Percentiles rank a stretch among this genome's conserved stretches.
Evolutionary conservation across 2,888 invertebrate genomes (phyloP).

Genomic region (Perizoma affinitatum): DNA sequence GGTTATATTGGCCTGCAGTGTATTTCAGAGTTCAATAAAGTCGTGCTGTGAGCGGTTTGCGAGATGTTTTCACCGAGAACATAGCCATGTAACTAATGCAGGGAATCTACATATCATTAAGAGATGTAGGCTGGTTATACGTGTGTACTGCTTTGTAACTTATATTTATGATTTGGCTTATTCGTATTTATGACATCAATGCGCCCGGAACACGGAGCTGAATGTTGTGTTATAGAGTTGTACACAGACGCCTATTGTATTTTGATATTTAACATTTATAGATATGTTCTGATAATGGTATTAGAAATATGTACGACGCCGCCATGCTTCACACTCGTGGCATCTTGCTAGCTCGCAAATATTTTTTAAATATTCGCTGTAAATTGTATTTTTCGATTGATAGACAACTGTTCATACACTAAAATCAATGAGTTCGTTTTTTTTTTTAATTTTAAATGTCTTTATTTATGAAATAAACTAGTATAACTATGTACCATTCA

Average conservation of each 20-base stretch:
- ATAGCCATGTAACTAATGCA: slow-evolving; percentile 83
- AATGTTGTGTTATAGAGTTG: slow-evolving; percentile 62
- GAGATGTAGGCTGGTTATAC: slow-evolving; percentile 80
- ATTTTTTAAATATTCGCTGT: too few relatives aligned
- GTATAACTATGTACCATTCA: too few relatives aligned
- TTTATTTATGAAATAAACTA: too few relatives aligned
- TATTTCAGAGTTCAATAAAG: slow-evolving; percentile 35
- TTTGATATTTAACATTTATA: slow-evolving; percentile 47
- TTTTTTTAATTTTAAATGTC: too few relatives aligned
- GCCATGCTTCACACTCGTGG: too few relatives aligned
- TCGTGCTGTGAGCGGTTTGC: slow-evolving; percentile 51
- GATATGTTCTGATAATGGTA: slow-evolving; percentile 15
- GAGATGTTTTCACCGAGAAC: slow-evolving; percentile 82
- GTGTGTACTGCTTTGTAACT: slow-evolving; percentile 81
- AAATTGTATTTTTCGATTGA: too few relatives aligned
- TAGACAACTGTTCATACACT: too few relatives aligned
- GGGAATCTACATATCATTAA: slow-evolving; percentile 84
- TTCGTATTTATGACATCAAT: slow-evolving; percentile 77
- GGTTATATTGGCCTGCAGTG: slow-evolving; percentile 44
- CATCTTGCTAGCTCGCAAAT: too few relatives aligned
- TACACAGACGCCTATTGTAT: slow-evolving; percentile 75
- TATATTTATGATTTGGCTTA: slow-evolving; percentile 27
- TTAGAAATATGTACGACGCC: slow-evolving; percentile 28
- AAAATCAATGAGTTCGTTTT: too few relatives aligned
- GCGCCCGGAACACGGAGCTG: slow-evolving; percentile 59